phyloP scores from a whole-genome alignment of 2,888 invertebrate species.

The Nymphalis polychloros region DNA sequence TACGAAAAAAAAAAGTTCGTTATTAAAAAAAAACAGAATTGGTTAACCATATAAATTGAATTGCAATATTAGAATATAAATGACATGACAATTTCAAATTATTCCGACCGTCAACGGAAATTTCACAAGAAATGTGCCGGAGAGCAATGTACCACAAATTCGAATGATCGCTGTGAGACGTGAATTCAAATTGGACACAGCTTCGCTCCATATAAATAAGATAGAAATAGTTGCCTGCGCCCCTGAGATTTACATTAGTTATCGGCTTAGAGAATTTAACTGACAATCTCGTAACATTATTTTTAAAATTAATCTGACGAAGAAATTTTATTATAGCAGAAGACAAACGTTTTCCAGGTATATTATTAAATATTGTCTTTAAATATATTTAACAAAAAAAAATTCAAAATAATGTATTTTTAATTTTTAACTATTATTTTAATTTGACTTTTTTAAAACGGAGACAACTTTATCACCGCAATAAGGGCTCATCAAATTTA shows the following conservation, averaged over 20 bases:
- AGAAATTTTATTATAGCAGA: no score
- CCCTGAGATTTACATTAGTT: background rate
- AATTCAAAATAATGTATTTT: no score
- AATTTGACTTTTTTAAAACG: no score
- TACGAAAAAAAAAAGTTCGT: no score
- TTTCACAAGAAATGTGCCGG: slow-evolving; percentile 4
- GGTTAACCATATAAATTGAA: no score
- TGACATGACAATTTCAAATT: slow-evolving; percentile 2
- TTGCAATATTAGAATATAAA: background rate
- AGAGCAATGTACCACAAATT: slow-evolving; percentile 5
- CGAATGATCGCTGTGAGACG: slow-evolving; percentile 10
- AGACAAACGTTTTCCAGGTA: no score
- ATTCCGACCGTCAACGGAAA: background rate
- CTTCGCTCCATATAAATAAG: slow-evolving; percentile 6
- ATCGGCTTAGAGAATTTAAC: background rate
- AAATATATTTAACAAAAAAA: no score
- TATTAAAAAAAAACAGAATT: no score
- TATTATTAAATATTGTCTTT: no score
- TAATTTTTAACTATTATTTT: no score
- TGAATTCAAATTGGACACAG: slow-evolving; percentile 5
- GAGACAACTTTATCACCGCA: no score
- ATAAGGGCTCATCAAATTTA: no score
- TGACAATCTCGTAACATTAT: background rate
- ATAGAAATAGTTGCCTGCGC: background rate
- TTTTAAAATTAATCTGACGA: background rate